Base-by-base conservation (phyloP, 1,140 invertebrate species). In the Bombus affinis region DNA sequence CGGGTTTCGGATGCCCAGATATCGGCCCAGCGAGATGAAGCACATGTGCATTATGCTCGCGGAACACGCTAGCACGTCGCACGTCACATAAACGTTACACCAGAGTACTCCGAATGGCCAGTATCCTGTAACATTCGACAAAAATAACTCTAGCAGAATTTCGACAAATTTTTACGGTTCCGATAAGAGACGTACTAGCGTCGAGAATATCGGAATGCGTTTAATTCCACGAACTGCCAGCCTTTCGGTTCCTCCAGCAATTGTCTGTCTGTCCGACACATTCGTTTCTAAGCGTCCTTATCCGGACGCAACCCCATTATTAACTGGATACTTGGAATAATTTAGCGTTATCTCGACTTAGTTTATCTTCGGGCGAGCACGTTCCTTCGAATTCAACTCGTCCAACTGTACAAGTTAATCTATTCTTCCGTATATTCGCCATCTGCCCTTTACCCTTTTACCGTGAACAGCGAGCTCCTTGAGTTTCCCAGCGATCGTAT, bases 31-130 rank as follows among this genome's bases (percentile, higher is more conserved):
- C 62, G 98, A 98, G 93, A 99, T 99, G 95, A 98, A 98, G 93
- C 98, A 99, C 98, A 99, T 99, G 96, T 99, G 99, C 97, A 99
- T 97, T 92, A 99, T 99, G 91, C 98, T 98, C 13, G 98, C 97
- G 0, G 98, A 98, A 93, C 98, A 99, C 78, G 98, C 98, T 53
- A 99, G 95, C n/a, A 99, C 98, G 94, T 99, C 98, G 88, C 98
- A 98, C 4, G 98, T 98, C 74, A 98, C 98, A 96, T 99, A 99
- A 59, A 99, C 96, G 93, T 98, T 98, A 95, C 98, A 99, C 96
- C 98, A 98, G 65, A 97, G 96, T 70, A 98, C 96, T 18, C 97
- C 97, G 90, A 99, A 97, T 22, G 98, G 98, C 98, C 98, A 99
- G 94, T 98, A 97, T 75, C 98, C 98, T 99, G 96, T 25, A 96